Percentiles rank a stretch among this genome's conserved stretches.
Conservation (phyloP, 2,113 vertebrate genomes). For the Meleagris gallopavo region DNA sequence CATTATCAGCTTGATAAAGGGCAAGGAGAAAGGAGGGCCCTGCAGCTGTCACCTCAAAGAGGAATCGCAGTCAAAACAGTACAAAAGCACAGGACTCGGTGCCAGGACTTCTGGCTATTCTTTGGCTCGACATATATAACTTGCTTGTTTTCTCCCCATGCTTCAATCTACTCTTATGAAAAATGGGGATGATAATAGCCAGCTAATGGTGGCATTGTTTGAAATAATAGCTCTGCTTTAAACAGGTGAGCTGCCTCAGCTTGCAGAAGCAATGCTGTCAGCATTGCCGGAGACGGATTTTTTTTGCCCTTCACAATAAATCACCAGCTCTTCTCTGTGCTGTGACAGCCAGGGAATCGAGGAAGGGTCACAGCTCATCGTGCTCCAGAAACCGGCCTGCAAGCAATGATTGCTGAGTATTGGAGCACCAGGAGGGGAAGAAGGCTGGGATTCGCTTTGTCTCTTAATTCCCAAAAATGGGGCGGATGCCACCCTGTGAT, state of each 20-base stretch:
- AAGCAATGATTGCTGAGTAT: neutral
- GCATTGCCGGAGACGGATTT: neutral
- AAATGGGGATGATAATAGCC: constrained; percentile 24
- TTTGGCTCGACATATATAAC: neutral
- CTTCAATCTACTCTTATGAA: neutral
- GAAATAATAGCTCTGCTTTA: constrained; percentile 24
- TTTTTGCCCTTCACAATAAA: neutral
- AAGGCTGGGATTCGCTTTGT: accelerated
- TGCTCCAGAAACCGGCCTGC: neutral
- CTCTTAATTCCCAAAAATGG: accelerated
- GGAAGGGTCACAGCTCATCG: accelerated
- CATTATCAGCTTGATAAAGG: neutral
- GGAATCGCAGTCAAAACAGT: neutral
- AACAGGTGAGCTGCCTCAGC: constrained; percentile 43
- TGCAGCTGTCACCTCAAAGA: neutral
- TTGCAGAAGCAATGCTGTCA: neutral
- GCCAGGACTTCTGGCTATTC: neutral
- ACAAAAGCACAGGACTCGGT: neutral
- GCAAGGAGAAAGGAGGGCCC: neutral
- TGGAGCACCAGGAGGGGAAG: neutral
- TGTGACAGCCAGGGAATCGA: neutral
- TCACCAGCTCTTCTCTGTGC: constrained; percentile 7
- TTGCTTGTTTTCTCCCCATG: neutral
- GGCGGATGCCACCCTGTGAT: too few relatives aligned
- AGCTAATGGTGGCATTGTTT: constrained; percentile 5